Conservation (phyloP, 2,888 invertebrate species). For the Sesamia inferens region DNA sequence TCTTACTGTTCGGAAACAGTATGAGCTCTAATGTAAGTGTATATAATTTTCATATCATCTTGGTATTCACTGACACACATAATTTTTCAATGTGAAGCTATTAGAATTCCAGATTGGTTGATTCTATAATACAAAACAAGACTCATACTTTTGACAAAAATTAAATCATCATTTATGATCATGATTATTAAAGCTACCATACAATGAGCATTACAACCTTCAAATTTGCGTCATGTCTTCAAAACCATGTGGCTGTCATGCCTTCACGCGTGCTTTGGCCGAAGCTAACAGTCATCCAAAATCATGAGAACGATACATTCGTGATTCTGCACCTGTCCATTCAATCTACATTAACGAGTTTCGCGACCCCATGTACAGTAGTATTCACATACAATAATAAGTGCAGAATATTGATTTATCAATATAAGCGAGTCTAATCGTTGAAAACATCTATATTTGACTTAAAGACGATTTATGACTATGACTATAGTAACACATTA, state of each 20-base stretch:
- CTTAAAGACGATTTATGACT: constrained; percentile 12
- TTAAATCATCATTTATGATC: background rate
- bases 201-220: background rate
- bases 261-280: background rate
- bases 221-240: background rate
- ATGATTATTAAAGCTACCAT: constrained; percentile 10
- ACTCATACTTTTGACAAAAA: constrained; percentile 13
- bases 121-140: constrained; percentile 40
- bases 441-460: constrained; percentile 20
- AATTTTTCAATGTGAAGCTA: background rate
- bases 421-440: constrained; percentile 5
- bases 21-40: background rate
- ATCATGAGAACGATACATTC: background rate
- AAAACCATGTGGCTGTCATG: background rate
- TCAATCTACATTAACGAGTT: background rate
- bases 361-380: constrained; percentile 5
- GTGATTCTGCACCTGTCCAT: too few species aligned
- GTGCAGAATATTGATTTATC: constrained; percentile 7
- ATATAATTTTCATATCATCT: background rate
- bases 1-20: too few species aligned
- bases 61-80: constrained; percentile 1
- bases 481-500: background rate
- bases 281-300: background rate
- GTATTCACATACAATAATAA: constrained; percentile 1
- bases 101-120: background rate